Base-by-base conservation (phyloP, 1,140 invertebrate genomes). In the Chelonus insularis region DNA sequence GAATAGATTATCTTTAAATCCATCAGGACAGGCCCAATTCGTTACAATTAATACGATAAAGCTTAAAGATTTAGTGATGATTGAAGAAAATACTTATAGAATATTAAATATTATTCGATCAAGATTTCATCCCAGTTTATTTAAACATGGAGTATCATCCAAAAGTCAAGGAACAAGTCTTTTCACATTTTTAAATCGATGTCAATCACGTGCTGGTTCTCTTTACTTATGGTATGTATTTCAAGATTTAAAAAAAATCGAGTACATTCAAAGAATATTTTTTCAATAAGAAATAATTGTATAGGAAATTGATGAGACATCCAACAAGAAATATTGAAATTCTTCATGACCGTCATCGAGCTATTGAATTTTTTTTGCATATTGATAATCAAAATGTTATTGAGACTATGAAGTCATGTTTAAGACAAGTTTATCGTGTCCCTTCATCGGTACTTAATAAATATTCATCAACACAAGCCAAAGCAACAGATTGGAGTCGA, bases 81-180 rank as follows among this genome's bases (percentile, higher is more conserved):
- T 94, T 7, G 90, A 93, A 76, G 84, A 87, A 39, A 86, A 88
- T 64, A 88, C 88, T 1, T 91, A 87, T 70, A 84, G 85, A 58
- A 86, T 87, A 9, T 74, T 95, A 7, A 88, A 93, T 78, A 89
- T 95, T 43, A 91, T 94, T 69, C 85, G 86, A 41, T 81, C 84
- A 18, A 83, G 86, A 39, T 79, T 85, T n/a, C 91, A 94, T 76
- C 91, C 92, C 5, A 90, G 90, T 62, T 83, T 84, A 14, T 91
- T 88, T 68, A 93, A 92, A 74, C 83, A 84, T 41, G 86, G 86
- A 7, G 74, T 72, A 14, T 83, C 82, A 18, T 82, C 76, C 59
- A 82, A 73, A 52, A 87, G 86, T 70, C 89, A 92, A 74, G 89
- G 89, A 0, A 79, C 89, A 7, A 92, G 90, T 72, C 72, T 93